Evolutionary conservation across 2,888 invertebrate species (phyloP), one percentile per base, ranked within the genome.

Genomic region (Falcaria lacertinaria): DNA sequence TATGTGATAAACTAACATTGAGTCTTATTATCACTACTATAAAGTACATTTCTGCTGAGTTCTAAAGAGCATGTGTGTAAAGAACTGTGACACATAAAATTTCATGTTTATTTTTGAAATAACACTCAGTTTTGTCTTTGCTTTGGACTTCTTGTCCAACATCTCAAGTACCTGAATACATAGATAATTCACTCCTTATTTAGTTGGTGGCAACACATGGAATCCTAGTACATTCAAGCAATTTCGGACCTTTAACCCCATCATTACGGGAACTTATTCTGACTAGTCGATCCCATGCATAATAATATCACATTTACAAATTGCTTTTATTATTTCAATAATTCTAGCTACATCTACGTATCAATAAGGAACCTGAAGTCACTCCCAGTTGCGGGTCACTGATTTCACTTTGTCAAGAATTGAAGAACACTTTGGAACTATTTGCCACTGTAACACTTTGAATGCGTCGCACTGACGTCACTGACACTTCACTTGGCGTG

Each of bases 101-200:
- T 37, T 39, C 15, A 34, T 45, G n/a, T n/a, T n/a, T n/a, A n/a
- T n/a, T n/a, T n/a, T 39, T 25, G 35, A 36, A 48, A 46, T 42
- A 44, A 47, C 44, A 44, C 39, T 44, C 16, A 41, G 37, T 44
- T 45, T 46, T 41, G 37, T 37, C 45, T 49, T 54, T n/a, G 28
- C 41, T 41, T 39, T 45, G 37, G 37, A n/a, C 39, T 34, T 47
- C 44, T 38, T 48, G 37, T 43, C 49, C 50, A 45, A 37, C 15
- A 19, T 41, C 49, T 48, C 37, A 51, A 43, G 42, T 41, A 47
- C 41, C 57, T 52, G 54, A 50, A 47, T 39, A 41, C 46, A 56
- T 44, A 56, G 38, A 53, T 60, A 61, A 52, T 53, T 56, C 55
- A 61, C 51, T 54, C 55, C 46, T 51, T 14, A 43, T 55, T 56